Conservation (phyloP, 2,113 vertebrate genomes). For the Ictalurus punctatus region DNA sequence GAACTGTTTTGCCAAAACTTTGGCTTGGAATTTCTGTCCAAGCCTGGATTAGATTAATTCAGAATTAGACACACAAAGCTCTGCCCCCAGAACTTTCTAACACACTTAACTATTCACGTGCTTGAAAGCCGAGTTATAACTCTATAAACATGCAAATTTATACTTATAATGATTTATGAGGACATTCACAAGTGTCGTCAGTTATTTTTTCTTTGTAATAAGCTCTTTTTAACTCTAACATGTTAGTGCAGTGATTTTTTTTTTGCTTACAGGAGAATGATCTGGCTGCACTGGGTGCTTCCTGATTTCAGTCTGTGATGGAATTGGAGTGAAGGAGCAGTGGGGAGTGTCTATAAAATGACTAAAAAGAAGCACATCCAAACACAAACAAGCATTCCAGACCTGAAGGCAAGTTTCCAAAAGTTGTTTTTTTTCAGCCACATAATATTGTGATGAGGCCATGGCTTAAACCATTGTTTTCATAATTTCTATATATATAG, state of each 20-base stretch:
- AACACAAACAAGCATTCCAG: background rate
- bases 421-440: background rate
- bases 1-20: too few relatives aligned
- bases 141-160: background rate
- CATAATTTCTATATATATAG: background rate
- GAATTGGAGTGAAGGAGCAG: background rate
- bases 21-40: background rate
- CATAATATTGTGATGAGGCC: background rate
- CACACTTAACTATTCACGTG: too few relatives aligned
- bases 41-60: background rate
- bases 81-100: too few relatives aligned
- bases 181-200: background rate
- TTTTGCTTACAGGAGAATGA: background rate
- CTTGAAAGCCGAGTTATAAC: background rate
- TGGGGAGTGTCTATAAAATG: background rate
- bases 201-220: background rate
- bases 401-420: background rate
- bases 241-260: background rate
- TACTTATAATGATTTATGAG: background rate
- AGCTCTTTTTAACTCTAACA: background rate
- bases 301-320: background rate
- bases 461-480: background rate
- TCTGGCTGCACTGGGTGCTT: background rate
- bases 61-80: background rate
- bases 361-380: background rate